Evolutionary conservation across 2,797 vertebrate species (phyloP).

Genomic region (Cephalopachus bancanus): DNA sequence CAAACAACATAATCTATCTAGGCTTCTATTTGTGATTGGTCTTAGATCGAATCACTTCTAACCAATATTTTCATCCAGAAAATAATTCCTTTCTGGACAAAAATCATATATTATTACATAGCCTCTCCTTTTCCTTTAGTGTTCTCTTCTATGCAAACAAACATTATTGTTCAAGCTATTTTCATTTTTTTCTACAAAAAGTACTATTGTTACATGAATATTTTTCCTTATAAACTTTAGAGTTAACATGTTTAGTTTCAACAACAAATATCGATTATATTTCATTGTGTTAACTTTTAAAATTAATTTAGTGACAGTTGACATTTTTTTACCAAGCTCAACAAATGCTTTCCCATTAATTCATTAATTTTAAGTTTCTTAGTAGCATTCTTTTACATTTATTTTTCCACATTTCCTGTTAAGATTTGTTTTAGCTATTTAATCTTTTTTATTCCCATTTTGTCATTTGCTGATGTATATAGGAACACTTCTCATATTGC

Average conservation of each 20-base stretch:
- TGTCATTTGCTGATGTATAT: background rate
- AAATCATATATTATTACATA: background rate
- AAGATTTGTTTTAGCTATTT: background rate
- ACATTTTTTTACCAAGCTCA: constrained; percentile 7
- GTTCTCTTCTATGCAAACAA: background rate
- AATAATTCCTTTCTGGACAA: background rate
- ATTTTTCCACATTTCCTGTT: background rate
- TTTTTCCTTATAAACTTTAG: constrained; percentile 1
- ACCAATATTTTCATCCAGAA: background rate
- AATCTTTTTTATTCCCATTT: background rate
- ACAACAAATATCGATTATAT: constrained; percentile 1
- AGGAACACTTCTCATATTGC: background rate
- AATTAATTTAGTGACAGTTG: background rate
- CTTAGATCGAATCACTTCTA: background rate
- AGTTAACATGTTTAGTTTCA: background rate
- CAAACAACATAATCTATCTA: background rate
- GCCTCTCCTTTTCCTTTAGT: background rate
- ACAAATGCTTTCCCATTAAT: background rate
- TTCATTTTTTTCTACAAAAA: background rate
- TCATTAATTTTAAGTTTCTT: background rate
- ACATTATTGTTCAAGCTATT: background rate
- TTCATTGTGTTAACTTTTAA: constrained; percentile 2
- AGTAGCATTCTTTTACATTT: background rate
- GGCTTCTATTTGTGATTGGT: background rate
- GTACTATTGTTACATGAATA: background rate